Base-by-base conservation (phyloP, 2,888 invertebrate genomes). In the Caenorhabditis sp. region DNA sequence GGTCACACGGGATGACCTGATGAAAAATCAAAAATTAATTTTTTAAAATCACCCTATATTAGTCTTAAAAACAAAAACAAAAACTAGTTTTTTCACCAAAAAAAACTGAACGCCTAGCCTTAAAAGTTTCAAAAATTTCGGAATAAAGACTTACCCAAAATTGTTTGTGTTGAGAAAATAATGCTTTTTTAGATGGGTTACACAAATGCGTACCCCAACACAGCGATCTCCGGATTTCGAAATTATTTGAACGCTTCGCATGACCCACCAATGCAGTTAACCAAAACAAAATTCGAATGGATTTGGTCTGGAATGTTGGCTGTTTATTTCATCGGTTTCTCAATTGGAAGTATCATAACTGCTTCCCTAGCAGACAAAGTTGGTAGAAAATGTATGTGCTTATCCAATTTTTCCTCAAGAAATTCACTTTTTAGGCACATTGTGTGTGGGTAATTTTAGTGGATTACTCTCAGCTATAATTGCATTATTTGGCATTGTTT, bases 161-260 rank as follows among this genome's bases (percentile, higher is more conserved):
- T n/a, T n/a, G n/a, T n/a, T n/a, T n/a, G n/a, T n/a, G n/a, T n/a
- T n/a, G n/a, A n/a, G n/a, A n/a, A n/a, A n/a, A n/a, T n/a, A n/a
- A n/a, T n/a, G n/a, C 5, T 55, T n/a, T 54, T 67, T 50, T 61
- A 84, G 83, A 82, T 83, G 82, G 84, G 84, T 1, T 84, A 83
- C 64, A 76, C 80, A 19, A 82, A 79, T 49, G 81, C 84, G 8
- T 84, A 83, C 57, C 80, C 81, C 0, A 84, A 84, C 61, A 84
- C 84, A 12, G 81, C 83, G 0, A 81, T 84, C 14, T 54, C 36
- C 12, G 60, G 63, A 26, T 71, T 76, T 49, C 65, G 66, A 10
- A 8, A 58, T 36, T 71, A 60, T 51, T 19, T 76, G 43, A 76
- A 76, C 43, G 58, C 65, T 27, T 71, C 71, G 1, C 19, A 36